Percentiles rank a stretch among this genome's conserved stretches.
phyloP scores from a whole-genome alignment of 1,140 invertebrate species.

The Drosophila nasuta region DNA sequence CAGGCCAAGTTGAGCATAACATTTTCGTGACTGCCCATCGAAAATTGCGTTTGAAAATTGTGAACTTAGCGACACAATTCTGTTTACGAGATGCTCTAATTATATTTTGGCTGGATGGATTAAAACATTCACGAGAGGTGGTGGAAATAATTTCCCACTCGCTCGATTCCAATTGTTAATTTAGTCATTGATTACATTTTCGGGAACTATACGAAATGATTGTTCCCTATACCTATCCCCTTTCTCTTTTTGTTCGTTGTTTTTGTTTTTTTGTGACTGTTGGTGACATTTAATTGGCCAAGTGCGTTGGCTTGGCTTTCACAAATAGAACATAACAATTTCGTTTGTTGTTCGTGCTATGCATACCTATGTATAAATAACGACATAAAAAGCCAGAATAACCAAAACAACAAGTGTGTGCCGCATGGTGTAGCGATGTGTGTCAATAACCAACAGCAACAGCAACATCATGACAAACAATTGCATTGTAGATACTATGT shows the following conservation, averaged over 20 bases:
- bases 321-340: slow-evolving; percentile 57
- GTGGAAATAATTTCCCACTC: background rate
- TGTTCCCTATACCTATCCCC: too few species aligned
- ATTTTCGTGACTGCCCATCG: slow-evolving; percentile 24
- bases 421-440: slow-evolving; percentile 23
- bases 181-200: slow-evolving; percentile 56
- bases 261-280: slow-evolving; percentile 20
- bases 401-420: slow-evolving; percentile 17
- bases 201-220: slow-evolving; percentile 14
- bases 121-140: too few species aligned
- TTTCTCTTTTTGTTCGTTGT: background rate
- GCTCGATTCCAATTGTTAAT: slow-evolving; percentile 50
- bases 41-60: background rate
- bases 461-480: slow-evolving; percentile 38
- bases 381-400: slow-evolving; percentile 27
- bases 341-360: slow-evolving; percentile 56
- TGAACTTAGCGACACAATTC: too few species aligned
- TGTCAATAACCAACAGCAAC: slow-evolving; percentile 42
- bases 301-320: slow-evolving; percentile 70
- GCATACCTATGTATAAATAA: slow-evolving; percentile 57
- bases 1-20: too few species aligned
- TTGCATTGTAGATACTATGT: slow-evolving; percentile 29
- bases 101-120: too few species aligned
- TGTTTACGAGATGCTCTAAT: too few species aligned
- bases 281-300: slow-evolving; percentile 54